These are phyloP conservation scores for Chaunax sp. DNA, from an alignment of 2,797 vertebrate genomes.

Conservation along the genomic window DNA sequence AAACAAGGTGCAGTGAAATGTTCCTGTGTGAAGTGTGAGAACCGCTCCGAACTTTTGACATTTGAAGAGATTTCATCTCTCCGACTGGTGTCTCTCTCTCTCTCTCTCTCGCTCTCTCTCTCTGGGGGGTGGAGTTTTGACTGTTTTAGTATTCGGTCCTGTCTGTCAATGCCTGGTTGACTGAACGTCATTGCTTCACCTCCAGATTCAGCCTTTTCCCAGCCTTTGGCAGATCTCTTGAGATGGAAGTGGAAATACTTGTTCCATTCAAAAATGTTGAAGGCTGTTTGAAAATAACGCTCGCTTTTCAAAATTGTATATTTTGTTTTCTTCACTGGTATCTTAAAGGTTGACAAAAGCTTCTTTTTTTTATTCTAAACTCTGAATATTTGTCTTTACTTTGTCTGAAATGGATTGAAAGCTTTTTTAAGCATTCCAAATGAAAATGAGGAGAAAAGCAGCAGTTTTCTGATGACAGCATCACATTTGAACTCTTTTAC, in stretches of 20 bases:
- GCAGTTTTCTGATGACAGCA: too few species aligned
- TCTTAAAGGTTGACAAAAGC: too few species aligned
- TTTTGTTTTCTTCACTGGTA: too few species aligned
- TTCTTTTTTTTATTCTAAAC: too few species aligned
- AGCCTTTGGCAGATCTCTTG: neutral
- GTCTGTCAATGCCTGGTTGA: neutral
- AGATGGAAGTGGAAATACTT: conserved; percentile 25
- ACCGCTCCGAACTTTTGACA: neutral
- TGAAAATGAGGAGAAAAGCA: too few species aligned
- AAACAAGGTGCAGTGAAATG: conserved; percentile 15
- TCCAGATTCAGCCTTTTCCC: conserved; percentile 16
- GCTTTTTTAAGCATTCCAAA: too few species aligned
- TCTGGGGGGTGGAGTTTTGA: too few species aligned
- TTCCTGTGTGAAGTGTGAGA: conserved; percentile 5
- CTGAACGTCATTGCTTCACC: neutral
- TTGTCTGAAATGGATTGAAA: too few species aligned
- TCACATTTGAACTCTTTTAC: too few species aligned
- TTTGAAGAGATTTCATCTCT: neutral
- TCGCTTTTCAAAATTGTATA: too few species aligned
- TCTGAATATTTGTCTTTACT: too few species aligned
- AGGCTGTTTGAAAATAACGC: neutral
- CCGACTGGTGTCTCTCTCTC: too few species aligned
- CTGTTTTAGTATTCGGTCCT: neutral
- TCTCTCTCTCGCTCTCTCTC: neutral
- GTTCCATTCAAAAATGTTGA: conserved; percentile 7